Base-by-base conservation (phyloP, 2,888 invertebrate genomes). In the Himalopsyche kuldschensis region DNA sequence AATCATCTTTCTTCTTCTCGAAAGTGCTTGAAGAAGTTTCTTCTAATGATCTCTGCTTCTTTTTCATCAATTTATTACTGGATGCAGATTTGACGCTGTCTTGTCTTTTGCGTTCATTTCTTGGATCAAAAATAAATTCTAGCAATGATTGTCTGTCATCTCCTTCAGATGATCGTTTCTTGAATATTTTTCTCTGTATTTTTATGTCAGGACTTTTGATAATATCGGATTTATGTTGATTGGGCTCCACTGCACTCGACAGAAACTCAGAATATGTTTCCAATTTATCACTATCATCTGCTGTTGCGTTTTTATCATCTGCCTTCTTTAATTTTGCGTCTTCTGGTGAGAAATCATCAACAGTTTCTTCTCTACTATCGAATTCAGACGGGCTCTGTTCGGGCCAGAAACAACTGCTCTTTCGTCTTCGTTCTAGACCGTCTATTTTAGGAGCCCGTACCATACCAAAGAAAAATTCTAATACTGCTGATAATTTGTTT, bases 401-500 rank as follows among this genome's bases (percentile, higher is more conserved):
- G 2, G 89, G 89, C 88, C 88, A 91, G 79, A 91, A 91, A 78
- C 92, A 92, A 84, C 91, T 91, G 69, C 90, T 89, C 86, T 91
- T 92, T 11, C 92, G 87, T 0, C 85, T 77, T 48, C 82, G 80
- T n/a, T 91, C 90, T 0, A 78, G n/a, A 11, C 90, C 90, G 55
- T 89, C 87, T 15, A 55, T 31, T 84, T 85, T 90, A 82, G 92
- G 91, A 86, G 91, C 91, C 86, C 91, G 92, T 0, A 92, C 91
- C 78, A 92, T 91, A 0, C 91, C 91, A 75, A 92, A 92, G 87
- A 92, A 91, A 88, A 92, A 92, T 83, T 92, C 92, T 10, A 92
- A 91, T 6, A 92, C 86, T 86, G 91, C 91, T 0, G 91, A 91
- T 27, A 92, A 91, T 85, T 91, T 89, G 82, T 89, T 89, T 55